Base-by-base conservation (phyloP, 2,797 vertebrate genomes). In the Falco rusticolus region DNA sequence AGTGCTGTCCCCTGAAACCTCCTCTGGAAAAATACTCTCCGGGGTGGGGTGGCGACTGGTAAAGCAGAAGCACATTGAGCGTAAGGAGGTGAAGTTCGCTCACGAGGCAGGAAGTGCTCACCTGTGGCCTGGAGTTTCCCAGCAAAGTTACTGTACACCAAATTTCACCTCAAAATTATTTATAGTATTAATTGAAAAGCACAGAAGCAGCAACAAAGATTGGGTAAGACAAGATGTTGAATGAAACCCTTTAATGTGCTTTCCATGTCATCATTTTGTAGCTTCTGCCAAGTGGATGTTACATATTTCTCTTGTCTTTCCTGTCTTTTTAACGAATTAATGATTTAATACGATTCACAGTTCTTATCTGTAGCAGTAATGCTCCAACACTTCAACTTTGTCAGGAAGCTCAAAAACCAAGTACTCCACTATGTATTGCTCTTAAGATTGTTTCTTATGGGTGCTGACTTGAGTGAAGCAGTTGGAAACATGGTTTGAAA, bases 61-160 rank as follows among this genome's bases (percentile, higher is more conserved):
- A 31, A 69, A 25, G n/a, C 24, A n/a, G 19, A 7, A 3, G 19
- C 45, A 34, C 11, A 1, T 70, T 0, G 2, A 28, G 31, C 43
- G 53, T 63, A 0, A 3, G 51, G 50, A 64, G 56, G 0, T 33
- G 50, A 54, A 53, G 60, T 17, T 63, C 15, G 3, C 16, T 43
- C 31, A 0, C 3, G 13, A 65, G 39, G 31, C 14, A 9, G 71
- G 54, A 48, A 13, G n/a, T 10, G 2, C 48, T 54, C 13, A 6
- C 16, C 33, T 18, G 29, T 26, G n/a, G 47, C 85, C 48, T 21
- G 47, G 41, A 51, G 47, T 31, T 78, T 29, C 45, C 66, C 53
- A 25, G 51, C 25, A 31, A 26, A n/a, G 33, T 43, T 45, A 13
- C 34, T 28, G 13, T 41, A 5, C 13, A 6, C 26, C 28, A 29